Evolutionary conservation across 2,888 invertebrate genomes (phyloP), one percentile per base, ranked within the genome.

Genomic region (Meliscaeva auricollis): DNA sequence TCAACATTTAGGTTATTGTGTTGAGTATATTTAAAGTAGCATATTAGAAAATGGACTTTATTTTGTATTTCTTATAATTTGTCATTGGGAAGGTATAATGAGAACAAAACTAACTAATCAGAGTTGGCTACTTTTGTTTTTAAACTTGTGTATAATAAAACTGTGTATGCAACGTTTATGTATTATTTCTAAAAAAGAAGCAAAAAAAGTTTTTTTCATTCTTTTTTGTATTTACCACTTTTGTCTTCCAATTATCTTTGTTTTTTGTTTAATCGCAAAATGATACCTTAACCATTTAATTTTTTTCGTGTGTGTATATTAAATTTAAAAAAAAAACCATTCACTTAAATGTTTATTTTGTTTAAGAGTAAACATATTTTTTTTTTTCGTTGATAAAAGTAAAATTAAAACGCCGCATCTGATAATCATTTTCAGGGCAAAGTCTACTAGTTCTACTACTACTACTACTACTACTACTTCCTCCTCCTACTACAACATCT

Each of bases 361-460:
- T 22, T 80, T 80, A 44, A 72, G 72, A 75, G 79, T 75, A 84
- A 74, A 84, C 60, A 62, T 56, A 66, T 74, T 75, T 79, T 83
- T 69, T 77, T 78, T 81, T 77, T 87, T 48, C 82, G 81, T 87
- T 87, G 81, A 87, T 81, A 69, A 70, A 46, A 87, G 62, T 79
- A 68, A 87, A 87, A 82, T 90, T 90, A 91, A 91, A 91, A 91
- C 90, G 90, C 89, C 90, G 91, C 91, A 91, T 91, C 90, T 90
- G 89, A 87, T 89, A 90, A 91, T 91, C 91, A 91, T 91, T 91
- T 91, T 91, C 91, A 91, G 91, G 91, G 90, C 89, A 90, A 91
- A 91, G 90, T 89, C 91, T 90, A 89, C 91, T 91, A 89, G 90
- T 91, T 89, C 91, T 91, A 90, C 90, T 89, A 90, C 90, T 91